A percentile compares a stretch with the other conserved stretches of the same genome.
These are phyloP conservation scores for roundworm (Caenorhabditis elegans) DNA, from an alignment of 1,140 invertebrate species.

Conservation along the genomic window WBcel235 BX284605.5:10020501-10021000, in stretches of 20 bases:
- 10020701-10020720: not conserved
- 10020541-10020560: not conserved
- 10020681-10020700: not conserved
- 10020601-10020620: too few relatives aligned
- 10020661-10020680: not conserved
- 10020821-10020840: not conserved
- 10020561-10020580: conserved; percentile 7
- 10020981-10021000: not conserved
- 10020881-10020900: not conserved
- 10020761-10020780: not conserved
- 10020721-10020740: conserved; percentile 20
- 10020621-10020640: conserved; percentile 7
- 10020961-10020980: not conserved
- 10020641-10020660: conserved; percentile 22
- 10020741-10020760: not conserved
- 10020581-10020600: not conserved
- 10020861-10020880: not conserved
- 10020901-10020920: not conserved
- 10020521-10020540: not conserved
- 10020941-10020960: not conserved
- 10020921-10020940: not conserved
- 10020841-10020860: too few relatives aligned
- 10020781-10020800: not conserved
- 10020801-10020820: conserved; percentile 11
- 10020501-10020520: too few relatives aligned